A percentile compares a stretch with the other conserved stretches of the same genome.
Conservation (phyloP, 2,888 invertebrate genomes). For the Thelaira solivaga region DNA sequence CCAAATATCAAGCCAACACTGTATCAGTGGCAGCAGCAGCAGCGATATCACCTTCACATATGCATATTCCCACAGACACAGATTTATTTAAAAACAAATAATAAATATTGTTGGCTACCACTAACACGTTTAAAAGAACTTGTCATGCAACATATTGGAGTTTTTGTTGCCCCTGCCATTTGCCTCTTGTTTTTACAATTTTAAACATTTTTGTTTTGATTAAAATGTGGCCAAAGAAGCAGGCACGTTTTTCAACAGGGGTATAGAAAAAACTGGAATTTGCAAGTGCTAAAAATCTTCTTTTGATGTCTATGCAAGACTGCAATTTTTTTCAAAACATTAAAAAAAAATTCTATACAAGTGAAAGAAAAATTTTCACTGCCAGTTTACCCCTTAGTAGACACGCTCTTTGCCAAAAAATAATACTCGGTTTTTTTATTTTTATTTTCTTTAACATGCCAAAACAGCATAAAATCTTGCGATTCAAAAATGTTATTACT, state of each 20-base stretch:
- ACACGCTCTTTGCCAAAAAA: not conserved
- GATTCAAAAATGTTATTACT: slow-evolving; percentile 33
- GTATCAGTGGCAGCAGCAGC: not conserved
- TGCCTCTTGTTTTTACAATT: not conserved
- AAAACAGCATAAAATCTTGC: slow-evolving; percentile 11
- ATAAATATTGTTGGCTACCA: slow-evolving; percentile 2
- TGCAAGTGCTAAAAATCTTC: too few relatives aligned
- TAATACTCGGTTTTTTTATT: not conserved
- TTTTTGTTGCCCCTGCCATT: too few relatives aligned
- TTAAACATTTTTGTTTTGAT: not conserved
- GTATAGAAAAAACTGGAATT: not conserved
- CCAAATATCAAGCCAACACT: not conserved
- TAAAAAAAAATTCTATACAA: too few relatives aligned
- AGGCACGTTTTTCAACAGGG: too few relatives aligned
- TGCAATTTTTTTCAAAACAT: too few relatives aligned
- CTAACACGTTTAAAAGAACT: slow-evolving; percentile 4
- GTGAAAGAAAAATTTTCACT: not conserved
- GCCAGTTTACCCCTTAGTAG: not conserved
- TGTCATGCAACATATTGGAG: slow-evolving; percentile 29
- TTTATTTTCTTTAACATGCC: not conserved
- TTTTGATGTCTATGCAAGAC: too few relatives aligned
- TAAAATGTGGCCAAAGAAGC: not conserved
- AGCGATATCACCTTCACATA: not conserved
- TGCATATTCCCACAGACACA: not conserved
- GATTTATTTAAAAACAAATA: not conserved